Evolutionary conservation across 2,113 vertebrate species (phyloP).

Genomic region (Colossoma macropomum): DNA sequence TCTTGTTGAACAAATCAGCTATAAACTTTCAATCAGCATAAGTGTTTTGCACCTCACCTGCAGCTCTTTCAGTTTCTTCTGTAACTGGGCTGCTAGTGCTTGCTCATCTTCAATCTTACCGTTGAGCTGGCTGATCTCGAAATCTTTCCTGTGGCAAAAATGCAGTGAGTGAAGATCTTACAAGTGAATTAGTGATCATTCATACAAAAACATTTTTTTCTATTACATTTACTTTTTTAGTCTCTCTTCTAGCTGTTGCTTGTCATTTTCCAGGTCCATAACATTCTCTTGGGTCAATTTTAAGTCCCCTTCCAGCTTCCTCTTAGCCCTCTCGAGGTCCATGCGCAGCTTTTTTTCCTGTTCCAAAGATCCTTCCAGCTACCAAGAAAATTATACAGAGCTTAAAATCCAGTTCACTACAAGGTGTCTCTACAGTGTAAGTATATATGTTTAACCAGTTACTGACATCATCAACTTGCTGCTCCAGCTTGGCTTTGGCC

Average conservation of each 20-base stretch:
- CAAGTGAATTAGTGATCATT: not conserved
- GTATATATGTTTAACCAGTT: not conserved
- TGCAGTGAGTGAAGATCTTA: not conserved
- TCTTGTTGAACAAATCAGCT: not conserved
- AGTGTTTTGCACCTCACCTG: slow-evolving; percentile 73
- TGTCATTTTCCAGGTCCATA: slow-evolving; percentile 80
- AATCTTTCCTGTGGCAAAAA: slow-evolving; percentile 80
- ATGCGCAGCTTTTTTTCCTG: slow-evolving; percentile 78
- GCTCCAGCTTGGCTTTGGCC: slow-evolving; percentile 80
- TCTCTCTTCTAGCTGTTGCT: slow-evolving; percentile 75
- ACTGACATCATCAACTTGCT: slow-evolving; percentile 82
- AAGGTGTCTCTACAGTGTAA: not conserved
- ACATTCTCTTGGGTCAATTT: slow-evolving; percentile 76
- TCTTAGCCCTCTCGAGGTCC: slow-evolving; percentile 76
- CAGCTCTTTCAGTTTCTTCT: slow-evolving; percentile 90
- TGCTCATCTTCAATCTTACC: slow-evolving; percentile 87
- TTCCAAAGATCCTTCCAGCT: slow-evolving; percentile 79
- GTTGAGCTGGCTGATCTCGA: slow-evolving; percentile 81
- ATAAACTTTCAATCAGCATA: too few species aligned
- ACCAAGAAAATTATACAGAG: not conserved
- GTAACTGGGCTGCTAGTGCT: slow-evolving; percentile 79
- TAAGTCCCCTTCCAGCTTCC: slow-evolving; percentile 78
- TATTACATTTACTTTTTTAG: slow-evolving; percentile 72
- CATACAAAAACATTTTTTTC: not conserved
- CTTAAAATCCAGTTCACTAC: not conserved